These are phyloP conservation scores for Bedellia somnulentella DNA, from an alignment of 2,888 invertebrate genomes.

Conservation along the genomic window DNA sequence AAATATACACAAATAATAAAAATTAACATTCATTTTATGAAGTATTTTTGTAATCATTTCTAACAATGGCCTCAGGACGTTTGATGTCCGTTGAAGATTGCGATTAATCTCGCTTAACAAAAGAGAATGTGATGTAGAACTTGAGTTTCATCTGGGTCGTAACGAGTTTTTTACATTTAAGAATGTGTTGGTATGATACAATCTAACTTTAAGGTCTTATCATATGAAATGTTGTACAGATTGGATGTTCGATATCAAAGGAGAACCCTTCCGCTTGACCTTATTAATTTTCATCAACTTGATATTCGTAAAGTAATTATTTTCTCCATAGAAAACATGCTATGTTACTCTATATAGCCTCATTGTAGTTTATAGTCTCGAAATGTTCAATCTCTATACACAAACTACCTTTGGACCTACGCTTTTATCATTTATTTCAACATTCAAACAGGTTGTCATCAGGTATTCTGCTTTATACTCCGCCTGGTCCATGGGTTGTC, in stretches of 20 bases:
- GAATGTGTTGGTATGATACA: no score
- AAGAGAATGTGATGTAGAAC: constrained; percentile 19
- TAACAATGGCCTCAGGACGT: constrained; percentile 47
- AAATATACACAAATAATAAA: constrained; percentile 41
- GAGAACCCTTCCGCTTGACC: neutral
- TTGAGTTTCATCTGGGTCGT: no score
- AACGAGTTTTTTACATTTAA: no score
- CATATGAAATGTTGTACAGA: no score
- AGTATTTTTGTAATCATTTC: constrained; percentile 45
- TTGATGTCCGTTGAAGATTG: constrained; percentile 45
- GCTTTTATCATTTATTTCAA: constrained; percentile 5
- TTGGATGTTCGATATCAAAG: no score
- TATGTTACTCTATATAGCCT: no score
- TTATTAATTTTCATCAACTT: neutral
- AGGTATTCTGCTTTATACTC: constrained; percentile 8
- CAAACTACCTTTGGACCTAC: constrained; percentile 4
- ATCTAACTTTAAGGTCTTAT: no score
- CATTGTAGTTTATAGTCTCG: no score
- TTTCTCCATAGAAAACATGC: no score
- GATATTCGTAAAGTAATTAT: no score
- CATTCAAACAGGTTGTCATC: constrained; percentile 10
- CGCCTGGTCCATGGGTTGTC: constrained; percentile 8
- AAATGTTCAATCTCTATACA: no score
- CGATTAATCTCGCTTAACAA: constrained; percentile 49
- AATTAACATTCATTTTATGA: constrained; percentile 49